Evolutionary conservation across 2,797 vertebrate species (phyloP).

Genomic region (Chelmon rostratus): DNA sequence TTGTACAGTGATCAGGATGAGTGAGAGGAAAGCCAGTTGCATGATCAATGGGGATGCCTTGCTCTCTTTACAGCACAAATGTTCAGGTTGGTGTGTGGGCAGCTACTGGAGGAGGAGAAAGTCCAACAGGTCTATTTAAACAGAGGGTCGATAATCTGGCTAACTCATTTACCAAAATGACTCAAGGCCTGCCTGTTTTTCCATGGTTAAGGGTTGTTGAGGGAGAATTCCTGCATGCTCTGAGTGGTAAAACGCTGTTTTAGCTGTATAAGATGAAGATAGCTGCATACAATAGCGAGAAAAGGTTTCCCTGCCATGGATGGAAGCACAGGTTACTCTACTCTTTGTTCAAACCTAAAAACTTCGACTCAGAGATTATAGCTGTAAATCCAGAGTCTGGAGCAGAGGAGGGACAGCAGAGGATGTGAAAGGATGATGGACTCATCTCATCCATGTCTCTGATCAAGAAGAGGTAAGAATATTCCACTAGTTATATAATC

Average conservation of each 20-base stretch:
- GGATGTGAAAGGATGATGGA: constrained; percentile 12
- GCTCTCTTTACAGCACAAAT: constrained; percentile 34
- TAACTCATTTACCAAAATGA: constrained; percentile 80
- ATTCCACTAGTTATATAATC: neutral
- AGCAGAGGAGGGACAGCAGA: neutral
- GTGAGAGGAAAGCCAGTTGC: constrained; percentile 78
- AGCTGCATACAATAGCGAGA: no score
- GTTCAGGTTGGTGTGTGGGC: constrained; percentile 48
- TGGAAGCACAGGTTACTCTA: neutral
- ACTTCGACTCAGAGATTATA: neutral
- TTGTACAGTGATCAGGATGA: constrained; percentile 81
- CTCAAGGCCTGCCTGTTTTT: constrained; percentile 45
- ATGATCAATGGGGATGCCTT: constrained; percentile 67
- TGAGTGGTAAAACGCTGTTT: neutral
- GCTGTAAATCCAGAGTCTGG: neutral
- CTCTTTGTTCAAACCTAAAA: neutral
- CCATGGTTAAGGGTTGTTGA: constrained; percentile 15
- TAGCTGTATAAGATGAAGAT: neutral
- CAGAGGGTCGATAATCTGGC: constrained; percentile 75
- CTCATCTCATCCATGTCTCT: neutral
- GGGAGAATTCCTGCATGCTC: constrained; percentile 11
- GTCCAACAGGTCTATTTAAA: constrained; percentile 82
- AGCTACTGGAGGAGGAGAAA: constrained; percentile 78
- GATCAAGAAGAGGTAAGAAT: constrained; percentile 17
- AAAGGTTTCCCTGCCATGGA: neutral